These are phyloP conservation scores for Osmerus eperlanus DNA, from an alignment of 2,113 vertebrate species.

Conservation along the genomic window DNA sequence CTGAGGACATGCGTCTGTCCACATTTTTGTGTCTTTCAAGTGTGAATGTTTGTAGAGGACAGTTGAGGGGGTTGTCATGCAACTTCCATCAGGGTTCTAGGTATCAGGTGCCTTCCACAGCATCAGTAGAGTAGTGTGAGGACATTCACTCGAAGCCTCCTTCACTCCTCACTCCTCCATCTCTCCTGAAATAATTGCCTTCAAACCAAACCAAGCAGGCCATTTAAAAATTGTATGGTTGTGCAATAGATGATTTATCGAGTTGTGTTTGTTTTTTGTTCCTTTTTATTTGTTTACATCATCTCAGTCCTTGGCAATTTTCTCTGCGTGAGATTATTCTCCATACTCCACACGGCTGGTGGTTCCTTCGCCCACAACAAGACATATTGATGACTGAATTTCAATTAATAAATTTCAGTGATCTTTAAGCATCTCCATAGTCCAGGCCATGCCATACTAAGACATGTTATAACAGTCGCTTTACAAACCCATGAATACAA, in stretches of 20 bases:
- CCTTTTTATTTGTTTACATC: slow-evolving; percentile 63
- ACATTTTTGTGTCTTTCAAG: not conserved
- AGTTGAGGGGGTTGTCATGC: too few relatives aligned
- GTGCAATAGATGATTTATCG: slow-evolving; percentile 56
- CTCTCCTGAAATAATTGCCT: too few relatives aligned
- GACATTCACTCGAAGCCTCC: too few relatives aligned
- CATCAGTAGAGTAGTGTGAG: too few relatives aligned
- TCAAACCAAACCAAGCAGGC: not conserved
- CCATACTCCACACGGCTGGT: slow-evolving; percentile 59
- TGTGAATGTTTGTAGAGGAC: slow-evolving; percentile 4
- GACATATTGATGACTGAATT: slow-evolving; percentile 60
- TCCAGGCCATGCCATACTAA: too few relatives aligned
- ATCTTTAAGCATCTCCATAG: slow-evolving; percentile 33
- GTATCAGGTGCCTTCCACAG: too few relatives aligned
- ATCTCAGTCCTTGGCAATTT: slow-evolving; percentile 67
- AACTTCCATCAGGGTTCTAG: too few relatives aligned
- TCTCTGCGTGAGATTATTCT: slow-evolving; percentile 61
- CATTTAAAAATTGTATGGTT: slow-evolving; percentile 55
- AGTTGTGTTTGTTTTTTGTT: slow-evolving; percentile 60
- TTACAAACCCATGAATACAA: too few relatives aligned
- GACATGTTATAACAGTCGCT: too few relatives aligned
- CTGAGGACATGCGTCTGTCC: too few relatives aligned
- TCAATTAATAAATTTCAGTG: slow-evolving; percentile 66
- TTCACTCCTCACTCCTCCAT: too few relatives aligned
- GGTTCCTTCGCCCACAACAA: slow-evolving; percentile 66